Evolutionary conservation across 2,113 vertebrate species (phyloP), one percentile per base, ranked within the genome.

Genomic region (Rynchops niger): DNA sequence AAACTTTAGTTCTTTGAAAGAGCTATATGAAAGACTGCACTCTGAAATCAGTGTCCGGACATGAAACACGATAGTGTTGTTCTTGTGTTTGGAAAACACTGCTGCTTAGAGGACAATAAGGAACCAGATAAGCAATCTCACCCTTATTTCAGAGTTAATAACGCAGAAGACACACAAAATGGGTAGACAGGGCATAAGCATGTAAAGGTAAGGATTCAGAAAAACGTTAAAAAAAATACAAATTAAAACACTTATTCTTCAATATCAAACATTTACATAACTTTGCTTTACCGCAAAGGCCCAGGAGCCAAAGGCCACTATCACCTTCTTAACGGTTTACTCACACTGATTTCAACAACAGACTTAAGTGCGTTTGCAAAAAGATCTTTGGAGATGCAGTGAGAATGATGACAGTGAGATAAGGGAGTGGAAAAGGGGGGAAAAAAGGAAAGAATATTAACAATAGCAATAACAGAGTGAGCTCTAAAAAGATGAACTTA

Each of bases 401-500:
- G 30, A 56, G 29, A 94, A 67, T 63, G 73, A 72, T 11, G 53
- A 92, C 12, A 66, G 29, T 23, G 59, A 83, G n/a, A 38, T 52
- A 83, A 83, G 9, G 15, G 38, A 55, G 10, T 34, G 15, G 29
- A 42, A 62, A 80, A 47, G 15, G 3, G 17, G 26, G 2, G 6
- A 11, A 66, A 58, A 42, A 26, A 8, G 6, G 17, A 49, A 84
- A 86, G 21, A 70, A 6, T 26, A 49, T 26, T 8, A 87, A 38
- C 12, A 78, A 50, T 23, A 83, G 18, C 76, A 78, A 72, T 83
- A 96, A 72, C 6, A 82, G 43, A 92, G 11, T 9, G 20, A 88
- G 40, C 49, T 69, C 66, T 78, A 70, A 96, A 96, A 97, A 94
- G 19, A 82, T 80, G 55, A 93, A 93, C 83, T 92, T 45, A 15